These are phyloP conservation scores for Nasonia longicornis DNA, from an alignment of 1,140 invertebrate species.

Conservation along the genomic window DNA sequence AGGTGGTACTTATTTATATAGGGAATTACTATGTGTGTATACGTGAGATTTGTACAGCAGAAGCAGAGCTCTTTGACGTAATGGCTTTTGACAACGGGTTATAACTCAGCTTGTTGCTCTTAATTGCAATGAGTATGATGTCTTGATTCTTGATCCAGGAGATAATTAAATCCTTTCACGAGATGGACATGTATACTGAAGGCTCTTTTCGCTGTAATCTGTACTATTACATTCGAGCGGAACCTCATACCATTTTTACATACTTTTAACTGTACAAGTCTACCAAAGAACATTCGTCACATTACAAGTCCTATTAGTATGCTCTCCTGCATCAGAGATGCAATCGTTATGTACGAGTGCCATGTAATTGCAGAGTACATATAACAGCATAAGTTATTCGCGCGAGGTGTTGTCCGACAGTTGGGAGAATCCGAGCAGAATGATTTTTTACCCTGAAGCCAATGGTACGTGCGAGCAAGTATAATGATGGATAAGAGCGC, in stretches of 20 bases:
- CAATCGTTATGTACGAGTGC: neutral
- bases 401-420: neutral
- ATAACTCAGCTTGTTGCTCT: neutral
- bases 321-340: neutral
- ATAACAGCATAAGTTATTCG: neutral
- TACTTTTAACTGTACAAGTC: neutral
- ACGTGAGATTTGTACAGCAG: neutral
- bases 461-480: neutral
- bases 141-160: neutral
- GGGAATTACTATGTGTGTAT: neutral
- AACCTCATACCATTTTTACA: no score
- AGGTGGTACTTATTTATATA: neutral
- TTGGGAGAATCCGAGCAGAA: no score
- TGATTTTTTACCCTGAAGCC: neutral
- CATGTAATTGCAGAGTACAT: slow-evolving; percentile 16
- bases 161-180: neutral
- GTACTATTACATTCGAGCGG: no score
- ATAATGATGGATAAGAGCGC: slow-evolving; percentile 56
- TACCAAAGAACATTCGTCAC: neutral
- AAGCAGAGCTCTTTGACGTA: neutral
- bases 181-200: neutral
- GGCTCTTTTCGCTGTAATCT: no score
- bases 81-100: slow-evolving; percentile 8
- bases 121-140: slow-evolving; percentile 20
- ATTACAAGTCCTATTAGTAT: neutral